Conservation (phyloP, 2,797 vertebrate genomes). For the Peromyscus attwateri region DNA sequence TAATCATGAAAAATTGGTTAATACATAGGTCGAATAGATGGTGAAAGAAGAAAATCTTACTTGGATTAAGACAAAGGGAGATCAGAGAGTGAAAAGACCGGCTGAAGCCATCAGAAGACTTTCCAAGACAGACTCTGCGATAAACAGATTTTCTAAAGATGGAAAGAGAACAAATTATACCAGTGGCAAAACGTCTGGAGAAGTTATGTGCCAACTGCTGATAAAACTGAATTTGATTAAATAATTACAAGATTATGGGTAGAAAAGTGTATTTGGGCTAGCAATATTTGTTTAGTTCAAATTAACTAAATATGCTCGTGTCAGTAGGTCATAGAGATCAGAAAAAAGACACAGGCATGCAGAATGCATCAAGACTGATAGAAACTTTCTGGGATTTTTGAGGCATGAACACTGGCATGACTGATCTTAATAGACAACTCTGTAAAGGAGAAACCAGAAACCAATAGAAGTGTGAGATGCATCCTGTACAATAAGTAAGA, state of each 20-base stretch:
- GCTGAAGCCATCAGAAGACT: neutral
- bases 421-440: neutral
- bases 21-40: neutral
- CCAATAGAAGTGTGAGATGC: neutral
- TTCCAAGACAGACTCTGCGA: neutral
- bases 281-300: neutral
- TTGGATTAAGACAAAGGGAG: neutral
- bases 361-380: neutral
- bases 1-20: neutral
- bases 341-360: neutral
- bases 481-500: neutral
- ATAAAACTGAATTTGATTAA: neutral
- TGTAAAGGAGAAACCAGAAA: neutral
- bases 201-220: neutral
- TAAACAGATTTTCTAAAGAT: neutral
- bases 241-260: neutral
- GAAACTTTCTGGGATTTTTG: neutral
- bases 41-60: neutral
- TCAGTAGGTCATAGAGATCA: neutral
- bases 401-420: neutral
- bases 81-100: neutral
- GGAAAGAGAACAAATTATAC: neutral
- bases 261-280: neutral
- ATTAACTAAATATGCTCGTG: neutral
- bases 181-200: neutral